A percentile compares a stretch with the other conserved stretches of the same genome.
phyloP scores from a whole-genome alignment of 2,113 vertebrate genomes.

The Hippocampus zosterae region DNA sequence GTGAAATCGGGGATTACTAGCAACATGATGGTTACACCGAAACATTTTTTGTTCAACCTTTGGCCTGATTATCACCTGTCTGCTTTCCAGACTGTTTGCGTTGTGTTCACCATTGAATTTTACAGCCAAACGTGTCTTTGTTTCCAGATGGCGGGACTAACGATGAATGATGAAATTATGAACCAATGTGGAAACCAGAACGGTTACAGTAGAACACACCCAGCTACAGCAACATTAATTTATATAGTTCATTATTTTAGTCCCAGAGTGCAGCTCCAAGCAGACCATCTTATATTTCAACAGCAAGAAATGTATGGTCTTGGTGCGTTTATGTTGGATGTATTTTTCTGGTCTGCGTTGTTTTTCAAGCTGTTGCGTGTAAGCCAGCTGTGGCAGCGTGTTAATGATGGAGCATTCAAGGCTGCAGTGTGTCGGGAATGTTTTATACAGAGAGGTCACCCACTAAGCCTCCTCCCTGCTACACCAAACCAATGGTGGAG shows the following conservation, averaged over 20 bases:
- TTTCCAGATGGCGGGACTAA: conserved; percentile 6
- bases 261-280: conserved; percentile 22
- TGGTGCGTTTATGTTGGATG: conserved; percentile 9
- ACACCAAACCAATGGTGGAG: conserved; percentile 20
- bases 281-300: conserved; percentile 20
- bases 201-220: conserved; percentile 4
- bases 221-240: conserved; percentile 6
- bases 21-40: background rate
- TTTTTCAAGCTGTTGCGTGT: conserved; percentile 46
- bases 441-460: conserved; percentile 51
- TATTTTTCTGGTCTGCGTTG: conserved; percentile 31
- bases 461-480: conserved; percentile 45
- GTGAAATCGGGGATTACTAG: background rate
- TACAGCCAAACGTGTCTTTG: background rate
- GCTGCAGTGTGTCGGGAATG: conserved; percentile 35
- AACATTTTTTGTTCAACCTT: background rate
- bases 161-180: conserved; percentile 2
- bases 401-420: conserved; percentile 41
- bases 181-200: conserved; percentile 1
- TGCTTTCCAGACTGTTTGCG: conserved; percentile 6
- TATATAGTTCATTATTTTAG: conserved; percentile 18
- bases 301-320: conserved; percentile 21
- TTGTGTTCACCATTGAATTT: conserved; percentile 3
- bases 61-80: background rate
- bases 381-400: conserved; percentile 22